phyloP scores from a whole-genome alignment of 2,113 vertebrate genomes.

The Mobula birostris region DNA sequence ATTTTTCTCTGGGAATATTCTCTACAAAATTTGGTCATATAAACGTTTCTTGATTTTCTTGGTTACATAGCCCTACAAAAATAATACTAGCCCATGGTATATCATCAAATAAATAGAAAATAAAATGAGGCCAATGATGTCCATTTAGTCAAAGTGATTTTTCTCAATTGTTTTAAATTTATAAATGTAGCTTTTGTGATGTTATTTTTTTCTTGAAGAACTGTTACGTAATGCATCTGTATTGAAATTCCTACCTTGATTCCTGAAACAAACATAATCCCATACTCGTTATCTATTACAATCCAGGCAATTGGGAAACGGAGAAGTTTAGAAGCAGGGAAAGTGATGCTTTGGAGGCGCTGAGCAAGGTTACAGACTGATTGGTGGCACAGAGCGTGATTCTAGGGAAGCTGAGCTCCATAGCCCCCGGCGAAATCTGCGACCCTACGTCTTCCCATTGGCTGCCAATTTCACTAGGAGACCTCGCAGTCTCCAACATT shows the following conservation, averaged over 20 bases:
- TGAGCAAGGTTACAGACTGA: background rate
- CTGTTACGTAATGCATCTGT: background rate
- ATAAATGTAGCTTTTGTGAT: background rate
- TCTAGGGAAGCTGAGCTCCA: background rate
- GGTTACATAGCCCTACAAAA: background rate
- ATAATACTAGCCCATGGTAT: background rate
- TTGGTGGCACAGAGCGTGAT: background rate
- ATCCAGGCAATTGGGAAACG: background rate
- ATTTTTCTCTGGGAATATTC: background rate
- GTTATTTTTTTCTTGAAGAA: background rate
- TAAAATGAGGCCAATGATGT: background rate
- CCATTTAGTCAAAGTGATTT: background rate
- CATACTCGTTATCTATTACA: background rate
- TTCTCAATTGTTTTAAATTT: background rate
- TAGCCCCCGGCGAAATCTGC: background rate
- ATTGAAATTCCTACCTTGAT: background rate
- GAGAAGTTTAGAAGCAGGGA: background rate
- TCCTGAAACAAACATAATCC: background rate
- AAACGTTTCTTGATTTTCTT: background rate
- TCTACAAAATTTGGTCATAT: background rate
- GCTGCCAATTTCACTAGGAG: constrained; percentile 7
- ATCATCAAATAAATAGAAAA: background rate
- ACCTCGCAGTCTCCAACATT: background rate
- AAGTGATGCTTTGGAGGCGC: background rate
- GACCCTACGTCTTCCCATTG: background rate